These are phyloP conservation scores for Scaptomyza tumidula DNA, from an alignment of 2,888 invertebrate genomes.

Conservation along the genomic window DNA sequence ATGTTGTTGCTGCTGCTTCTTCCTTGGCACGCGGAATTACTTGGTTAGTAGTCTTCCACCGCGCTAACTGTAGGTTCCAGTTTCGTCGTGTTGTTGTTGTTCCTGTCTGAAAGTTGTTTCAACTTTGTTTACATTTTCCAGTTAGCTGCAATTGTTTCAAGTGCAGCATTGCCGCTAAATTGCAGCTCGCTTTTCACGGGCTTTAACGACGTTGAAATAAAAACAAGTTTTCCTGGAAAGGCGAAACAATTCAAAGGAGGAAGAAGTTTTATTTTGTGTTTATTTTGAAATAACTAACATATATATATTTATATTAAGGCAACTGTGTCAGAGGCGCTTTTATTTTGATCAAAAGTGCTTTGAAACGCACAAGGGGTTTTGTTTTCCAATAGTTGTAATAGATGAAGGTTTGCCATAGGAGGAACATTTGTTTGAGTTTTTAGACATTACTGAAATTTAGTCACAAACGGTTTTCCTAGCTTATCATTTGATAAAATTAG, in stretches of 20 bases:
- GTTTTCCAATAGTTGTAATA: background rate
- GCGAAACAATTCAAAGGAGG: constrained; percentile 18
- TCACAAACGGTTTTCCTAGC: background rate
- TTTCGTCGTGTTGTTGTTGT: constrained; percentile 27
- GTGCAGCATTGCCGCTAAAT: constrained; percentile 42
- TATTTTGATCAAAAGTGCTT: background rate
- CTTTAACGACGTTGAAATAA: constrained; percentile 29
- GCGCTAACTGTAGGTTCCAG: constrained; percentile 62
- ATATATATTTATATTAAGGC: constrained; percentile 6
- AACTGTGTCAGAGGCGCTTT: constrained; percentile 23
- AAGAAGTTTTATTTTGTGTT: background rate
- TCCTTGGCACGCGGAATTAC: constrained; percentile 45
- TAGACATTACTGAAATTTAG: background rate
- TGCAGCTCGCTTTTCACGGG: constrained; percentile 30
- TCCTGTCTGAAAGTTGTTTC: constrained; percentile 63
- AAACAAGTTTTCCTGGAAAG: constrained; percentile 58
- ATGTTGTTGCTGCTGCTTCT: constrained; percentile 41
- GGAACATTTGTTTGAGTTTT: background rate
- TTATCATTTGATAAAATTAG: too few species aligned
- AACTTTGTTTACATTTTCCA: constrained; percentile 73
- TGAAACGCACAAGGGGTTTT: constrained; percentile 2
- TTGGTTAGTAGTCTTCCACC: constrained; percentile 56
- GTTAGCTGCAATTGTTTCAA: constrained; percentile 64
- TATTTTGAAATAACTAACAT: background rate
- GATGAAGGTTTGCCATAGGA: background rate